Evolutionary conservation across 2,888 invertebrate species (phyloP).

Genomic region (Eumerus sabulonum): DNA sequence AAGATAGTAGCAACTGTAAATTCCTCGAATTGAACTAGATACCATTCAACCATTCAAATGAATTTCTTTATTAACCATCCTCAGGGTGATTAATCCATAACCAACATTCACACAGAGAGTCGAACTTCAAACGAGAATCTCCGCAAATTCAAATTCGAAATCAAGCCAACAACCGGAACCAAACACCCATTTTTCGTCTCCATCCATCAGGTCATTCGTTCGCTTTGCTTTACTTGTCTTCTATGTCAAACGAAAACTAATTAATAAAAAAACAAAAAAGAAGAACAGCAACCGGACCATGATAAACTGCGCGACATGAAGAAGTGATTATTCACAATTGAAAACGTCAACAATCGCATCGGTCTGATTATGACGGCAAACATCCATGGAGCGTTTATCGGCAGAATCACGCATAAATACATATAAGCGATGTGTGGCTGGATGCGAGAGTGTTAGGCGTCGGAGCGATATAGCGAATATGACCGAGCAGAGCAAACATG

Average conservation of each 20-base stretch:
- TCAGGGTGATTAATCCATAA: neutral
- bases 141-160: conserved; percentile 3
- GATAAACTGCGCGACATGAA: conserved; percentile 43
- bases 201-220: conserved; percentile 3
- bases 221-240: neutral
- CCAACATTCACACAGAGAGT: too few species aligned
- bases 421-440: too few species aligned
- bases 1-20: too few species aligned
- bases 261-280: conserved; percentile 33
- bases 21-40: too few species aligned
- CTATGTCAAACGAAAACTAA: conserved; percentile 19
- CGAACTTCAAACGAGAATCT: conserved; percentile 9
- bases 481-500: conserved; percentile 39
- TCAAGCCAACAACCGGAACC: neutral
- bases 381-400: conserved; percentile 25
- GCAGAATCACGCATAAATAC: neutral
- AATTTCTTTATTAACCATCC: too few species aligned
- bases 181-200: conserved; percentile 1
- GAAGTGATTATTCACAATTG: conserved; percentile 61
- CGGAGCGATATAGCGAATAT: too few species aligned
- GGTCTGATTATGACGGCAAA: conserved; percentile 41
- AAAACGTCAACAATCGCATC: conserved; percentile 49
- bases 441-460: too few species aligned
- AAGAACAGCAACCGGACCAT: conserved; percentile 30
- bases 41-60: too few species aligned